A percentile compares a stretch with the other conserved stretches of the same genome.
Conservation (phyloP, 1,140 invertebrate species). For the Micrasema minimum region DNA sequence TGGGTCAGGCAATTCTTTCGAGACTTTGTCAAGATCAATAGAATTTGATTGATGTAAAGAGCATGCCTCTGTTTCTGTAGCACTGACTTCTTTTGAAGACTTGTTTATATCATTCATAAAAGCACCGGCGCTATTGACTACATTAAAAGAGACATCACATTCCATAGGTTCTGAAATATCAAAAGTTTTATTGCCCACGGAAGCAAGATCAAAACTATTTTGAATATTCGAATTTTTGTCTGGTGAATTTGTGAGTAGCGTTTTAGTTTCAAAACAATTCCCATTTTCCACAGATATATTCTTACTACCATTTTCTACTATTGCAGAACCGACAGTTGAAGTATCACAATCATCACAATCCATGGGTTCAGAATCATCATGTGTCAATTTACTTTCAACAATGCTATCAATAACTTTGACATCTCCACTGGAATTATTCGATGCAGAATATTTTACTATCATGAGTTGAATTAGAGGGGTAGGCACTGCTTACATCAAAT, state of each 20-base stretch:
- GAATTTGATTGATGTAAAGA: too few relatives aligned
- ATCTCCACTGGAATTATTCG: too few relatives aligned
- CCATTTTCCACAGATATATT: not conserved
- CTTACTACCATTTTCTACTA: too few relatives aligned
- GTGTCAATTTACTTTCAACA: not conserved
- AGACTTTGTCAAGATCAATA: too few relatives aligned
- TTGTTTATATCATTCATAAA: not conserved
- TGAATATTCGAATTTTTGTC: not conserved
- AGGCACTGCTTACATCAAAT: too few relatives aligned
- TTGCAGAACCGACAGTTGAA: too few relatives aligned
- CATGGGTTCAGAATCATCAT: conserved; percentile 31
- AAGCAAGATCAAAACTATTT: not conserved
- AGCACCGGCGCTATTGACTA: not conserved
- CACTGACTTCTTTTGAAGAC: not conserved
- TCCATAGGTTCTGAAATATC: conserved; percentile 37
- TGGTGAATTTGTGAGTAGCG: conserved; percentile 4
- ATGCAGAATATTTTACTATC: too few relatives aligned
- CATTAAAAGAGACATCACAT: conserved; percentile 24
- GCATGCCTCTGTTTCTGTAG: not conserved
- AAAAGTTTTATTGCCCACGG: not conserved
- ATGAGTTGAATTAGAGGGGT: too few relatives aligned
- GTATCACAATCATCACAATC: conserved; percentile 29
- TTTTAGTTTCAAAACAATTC: conserved; percentile 27
- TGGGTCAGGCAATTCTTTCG: too few relatives aligned
- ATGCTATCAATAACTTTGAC: not conserved